Percentiles rank a stretch among this genome's conserved stretches.
Conservation (phyloP, 2,888 invertebrate species). For the Pollenia labialis region DNA sequence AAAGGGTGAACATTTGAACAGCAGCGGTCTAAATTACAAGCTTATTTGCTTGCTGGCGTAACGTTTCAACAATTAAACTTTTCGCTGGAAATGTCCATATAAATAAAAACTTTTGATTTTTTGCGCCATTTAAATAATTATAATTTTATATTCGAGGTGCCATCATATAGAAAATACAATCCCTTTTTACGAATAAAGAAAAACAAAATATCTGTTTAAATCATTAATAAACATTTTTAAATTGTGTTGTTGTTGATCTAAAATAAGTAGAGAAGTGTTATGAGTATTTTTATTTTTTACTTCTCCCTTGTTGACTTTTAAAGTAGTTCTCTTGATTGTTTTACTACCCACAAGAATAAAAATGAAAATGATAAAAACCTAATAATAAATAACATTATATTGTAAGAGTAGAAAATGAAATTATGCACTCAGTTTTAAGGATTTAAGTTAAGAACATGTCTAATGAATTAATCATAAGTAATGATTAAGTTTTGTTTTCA, state of each 20-base stretch:
- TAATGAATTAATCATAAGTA: conserved; percentile 69
- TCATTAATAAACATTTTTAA: not conserved
- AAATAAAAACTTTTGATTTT: too few species aligned
- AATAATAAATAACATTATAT: conserved; percentile 67
- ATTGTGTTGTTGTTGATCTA: not conserved
- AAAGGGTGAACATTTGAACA: too few species aligned
- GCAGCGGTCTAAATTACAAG: too few species aligned
- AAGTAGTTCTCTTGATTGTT: conserved; percentile 28
- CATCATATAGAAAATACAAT: too few species aligned
- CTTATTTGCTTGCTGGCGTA: too few species aligned
- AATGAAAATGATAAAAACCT: conserved; percentile 44
- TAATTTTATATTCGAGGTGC: too few species aligned
- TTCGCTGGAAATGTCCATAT: too few species aligned
- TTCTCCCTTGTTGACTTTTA: conserved; percentile 13
- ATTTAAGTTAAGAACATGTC: conserved; percentile 58
- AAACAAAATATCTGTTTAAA: not conserved
- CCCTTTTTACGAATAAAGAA: too few species aligned
- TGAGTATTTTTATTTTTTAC: not conserved
- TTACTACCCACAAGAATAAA: conserved; percentile 39
- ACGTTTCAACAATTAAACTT: too few species aligned
- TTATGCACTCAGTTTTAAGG: conserved; percentile 53
- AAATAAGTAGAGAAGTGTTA: not conserved
- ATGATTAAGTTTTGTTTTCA: conserved; percentile 46
- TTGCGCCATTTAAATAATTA: too few species aligned
- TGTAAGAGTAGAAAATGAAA: conserved; percentile 58